These are phyloP conservation scores for Actinernus sp. DNA, from an alignment of 92 coral and sea anemone species.

Conservation along the genomic window DNA sequence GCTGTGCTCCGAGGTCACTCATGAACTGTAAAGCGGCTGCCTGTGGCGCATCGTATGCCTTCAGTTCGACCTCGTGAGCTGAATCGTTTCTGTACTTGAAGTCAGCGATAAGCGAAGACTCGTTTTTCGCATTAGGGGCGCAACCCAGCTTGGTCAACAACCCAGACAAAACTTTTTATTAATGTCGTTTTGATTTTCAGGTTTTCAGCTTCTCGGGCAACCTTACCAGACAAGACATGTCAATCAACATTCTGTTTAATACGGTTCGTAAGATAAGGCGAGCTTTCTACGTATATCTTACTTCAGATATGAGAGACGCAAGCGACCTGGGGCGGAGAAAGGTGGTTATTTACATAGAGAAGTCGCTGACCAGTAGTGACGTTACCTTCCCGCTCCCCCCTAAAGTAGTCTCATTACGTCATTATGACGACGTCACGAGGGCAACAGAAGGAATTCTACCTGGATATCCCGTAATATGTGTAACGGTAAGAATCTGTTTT, in stretches of 20 bases:
- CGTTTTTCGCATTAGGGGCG: no score
- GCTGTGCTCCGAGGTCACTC: no score
- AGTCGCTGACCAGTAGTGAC: slow-evolving; percentile 59
- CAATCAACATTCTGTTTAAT: slow-evolving; percentile 71
- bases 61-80: no score
- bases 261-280: slow-evolving; percentile 83
- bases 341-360: slow-evolving; percentile 84
- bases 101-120: no score
- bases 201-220: slow-evolving; percentile 67
- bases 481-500: slow-evolving; percentile 93
- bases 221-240: slow-evolving; percentile 44
- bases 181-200: slow-evolving; percentile 32
- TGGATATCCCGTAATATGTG: slow-evolving; percentile 96
- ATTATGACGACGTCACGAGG: slow-evolving; percentile 90
- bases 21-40: no score
- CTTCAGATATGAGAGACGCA: slow-evolving; percentile 41
- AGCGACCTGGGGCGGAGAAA: slow-evolving; percentile 69
- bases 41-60: no score
- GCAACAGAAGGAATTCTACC: slow-evolving; percentile 58
- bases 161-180: background rate
- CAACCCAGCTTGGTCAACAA: background rate
- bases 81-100: no score
- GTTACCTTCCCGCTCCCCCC: slow-evolving; percentile 93
- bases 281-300: slow-evolving; percentile 82
- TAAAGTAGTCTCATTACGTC: slow-evolving; percentile 84